Percentiles rank a stretch among this genome's conserved stretches.
Evolutionary conservation across 2,113 vertebrate genomes (phyloP).

Genomic region (Epinephelus moara): DNA sequence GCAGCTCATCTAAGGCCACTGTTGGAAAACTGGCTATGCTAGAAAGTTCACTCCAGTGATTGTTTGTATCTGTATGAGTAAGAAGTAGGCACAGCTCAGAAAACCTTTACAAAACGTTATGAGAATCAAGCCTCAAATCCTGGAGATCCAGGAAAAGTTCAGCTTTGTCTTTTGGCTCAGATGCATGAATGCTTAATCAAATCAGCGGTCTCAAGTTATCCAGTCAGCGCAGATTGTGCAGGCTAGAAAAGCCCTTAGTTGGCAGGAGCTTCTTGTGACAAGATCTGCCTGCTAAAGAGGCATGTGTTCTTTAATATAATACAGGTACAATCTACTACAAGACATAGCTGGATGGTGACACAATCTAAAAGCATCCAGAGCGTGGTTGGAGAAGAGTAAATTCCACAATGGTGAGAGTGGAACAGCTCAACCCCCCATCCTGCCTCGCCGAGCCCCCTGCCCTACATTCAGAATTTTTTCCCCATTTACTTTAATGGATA

Average conservation of each 20-base stretch:
- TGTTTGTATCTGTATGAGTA: conserved; percentile 22
- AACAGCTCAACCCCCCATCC: conserved; percentile 51
- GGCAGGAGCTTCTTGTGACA: background rate
- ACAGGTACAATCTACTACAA: background rate
- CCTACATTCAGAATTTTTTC: conserved; percentile 45
- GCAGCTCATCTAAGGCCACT: conserved; percentile 19
- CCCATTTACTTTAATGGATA: conserved; percentile 62
- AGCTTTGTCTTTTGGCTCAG: conserved; percentile 37
- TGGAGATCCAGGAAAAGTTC: conserved; percentile 24
- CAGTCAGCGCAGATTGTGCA: conserved; percentile 7
- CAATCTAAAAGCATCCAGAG: conserved; percentile 33
- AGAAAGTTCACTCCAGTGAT: conserved; percentile 19
- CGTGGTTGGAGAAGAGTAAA: conserved; percentile 23
- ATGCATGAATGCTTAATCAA: conserved; percentile 32
- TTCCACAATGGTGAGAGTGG: conserved; percentile 58
- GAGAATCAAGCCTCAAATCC: conserved; percentile 13
- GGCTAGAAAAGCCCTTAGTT: conserved; percentile 2
- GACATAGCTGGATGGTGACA: conserved; percentile 30
- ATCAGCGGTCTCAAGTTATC: conserved; percentile 32
- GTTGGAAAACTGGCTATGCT: conserved; percentile 15
- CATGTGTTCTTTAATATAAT: background rate
- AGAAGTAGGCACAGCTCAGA: conserved; percentile 16
- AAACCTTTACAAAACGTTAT: background rate
- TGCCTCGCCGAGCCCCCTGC: conserved; percentile 35
- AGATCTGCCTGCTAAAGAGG: background rate